Conservation (phyloP, 2,113 vertebrate genomes). For the Pomatorhinus ruficollis region DNA sequence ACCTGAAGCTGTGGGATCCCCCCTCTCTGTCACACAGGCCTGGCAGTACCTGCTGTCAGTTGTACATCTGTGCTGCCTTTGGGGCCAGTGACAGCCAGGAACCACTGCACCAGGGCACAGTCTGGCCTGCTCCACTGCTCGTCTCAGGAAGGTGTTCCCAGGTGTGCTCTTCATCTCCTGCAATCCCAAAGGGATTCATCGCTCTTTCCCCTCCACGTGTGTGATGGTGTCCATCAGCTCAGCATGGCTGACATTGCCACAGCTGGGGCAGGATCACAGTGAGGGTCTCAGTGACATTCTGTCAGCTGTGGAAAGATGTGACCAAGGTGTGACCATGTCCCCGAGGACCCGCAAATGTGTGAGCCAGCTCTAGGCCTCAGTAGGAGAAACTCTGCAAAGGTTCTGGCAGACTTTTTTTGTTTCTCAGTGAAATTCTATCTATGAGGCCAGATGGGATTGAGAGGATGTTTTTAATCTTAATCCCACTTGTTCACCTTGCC, state of each 20-base stretch:
- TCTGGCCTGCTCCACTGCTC: background rate
- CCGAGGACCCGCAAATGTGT: accelerated
- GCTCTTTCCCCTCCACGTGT: background rate
- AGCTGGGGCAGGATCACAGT: background rate
- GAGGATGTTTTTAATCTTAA: background rate
- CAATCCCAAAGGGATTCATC: background rate
- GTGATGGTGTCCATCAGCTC: background rate
- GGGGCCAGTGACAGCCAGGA: background rate
- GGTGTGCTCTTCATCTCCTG: background rate
- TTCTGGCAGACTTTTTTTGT: background rate
- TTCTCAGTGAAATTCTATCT: background rate
- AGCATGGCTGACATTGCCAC: background rate
- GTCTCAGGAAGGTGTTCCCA: background rate
- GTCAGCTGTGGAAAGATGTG: background rate
- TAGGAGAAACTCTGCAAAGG: background rate
- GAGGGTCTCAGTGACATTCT: background rate
- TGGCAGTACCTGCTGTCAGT: background rate
- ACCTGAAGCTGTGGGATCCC: background rate
- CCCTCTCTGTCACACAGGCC: background rate
- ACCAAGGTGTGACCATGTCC: background rate
- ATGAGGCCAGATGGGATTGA: background rate
- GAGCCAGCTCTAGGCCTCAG: background rate
- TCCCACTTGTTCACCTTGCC: background rate
- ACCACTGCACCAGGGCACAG: background rate
- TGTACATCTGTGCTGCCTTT: background rate